Evolutionary conservation across 1,140 invertebrate genomes (phyloP), one percentile per base, ranked within the genome.

Genomic region (Macrotrachela quadricornifera): DNA sequence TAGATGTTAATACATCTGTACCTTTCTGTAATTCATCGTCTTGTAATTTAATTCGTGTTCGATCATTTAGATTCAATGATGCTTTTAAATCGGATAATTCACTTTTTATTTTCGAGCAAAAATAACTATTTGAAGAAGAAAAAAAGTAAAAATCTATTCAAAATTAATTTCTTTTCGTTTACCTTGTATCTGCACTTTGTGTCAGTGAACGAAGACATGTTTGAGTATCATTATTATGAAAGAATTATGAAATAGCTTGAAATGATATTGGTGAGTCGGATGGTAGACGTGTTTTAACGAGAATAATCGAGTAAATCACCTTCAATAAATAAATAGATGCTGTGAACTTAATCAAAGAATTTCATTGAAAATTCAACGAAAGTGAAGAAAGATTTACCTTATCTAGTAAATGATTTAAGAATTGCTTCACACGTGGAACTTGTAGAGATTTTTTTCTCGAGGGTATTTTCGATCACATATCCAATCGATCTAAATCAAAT

Each of bases 221-320:
- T 38, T 68, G 60, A 15, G 63, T 65, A 37, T 64, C 61, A 1
- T 62, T 57, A 50, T 59, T 61, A 17, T 61, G 59, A 61, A 66
- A 69, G 58, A 69, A 68, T 55, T 64, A 70, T 11, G 67, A 66
- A 9, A 69, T 60, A 21, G 64, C 59, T 57, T 69, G 62, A 10
- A 69, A 56, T 21, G 64, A 61, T 15, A 49, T 50, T 46, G 18
- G 46, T 13, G n/a, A 41, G 13, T 51, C 54, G n/a, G 30, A 50
- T 18, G 46, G 15, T 41, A 41, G 39, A n/a, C n/a, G n/a, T n/a
- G n/a, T n/a, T 43, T 40, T 63, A 54, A 46, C 50, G 59, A 40
- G 63, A 62, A 17, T 60, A 59, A 50, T 68, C 62, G 16, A 63
- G 55, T 10, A 67, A 60, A 14, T 60, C 58, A 1, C 68, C 67